Percentiles rank a stretch among this genome's conserved stretches.
Conservation (phyloP, 2,113 vertebrate species). For the Silurus glanis region DNA sequence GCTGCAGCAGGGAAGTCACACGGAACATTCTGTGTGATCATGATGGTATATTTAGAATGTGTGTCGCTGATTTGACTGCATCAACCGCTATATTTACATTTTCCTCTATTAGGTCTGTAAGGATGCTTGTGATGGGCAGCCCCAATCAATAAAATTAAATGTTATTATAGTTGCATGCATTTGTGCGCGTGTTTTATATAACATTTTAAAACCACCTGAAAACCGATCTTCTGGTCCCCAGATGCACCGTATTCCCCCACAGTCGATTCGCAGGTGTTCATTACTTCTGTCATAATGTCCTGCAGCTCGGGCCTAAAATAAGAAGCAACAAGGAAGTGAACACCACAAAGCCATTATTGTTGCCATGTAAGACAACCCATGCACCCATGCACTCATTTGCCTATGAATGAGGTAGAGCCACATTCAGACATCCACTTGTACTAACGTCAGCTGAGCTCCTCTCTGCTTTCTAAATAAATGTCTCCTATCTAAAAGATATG, state of each 20-base stretch:
- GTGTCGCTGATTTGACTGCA: not conserved
- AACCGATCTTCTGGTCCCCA: constrained; percentile 72
- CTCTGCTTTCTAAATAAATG: constrained; percentile 33
- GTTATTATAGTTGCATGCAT: not conserved
- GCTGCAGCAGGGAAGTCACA: not conserved
- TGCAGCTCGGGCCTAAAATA: constrained; percentile 39
- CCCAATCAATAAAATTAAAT: not conserved
- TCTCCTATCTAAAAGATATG: constrained; percentile 12
- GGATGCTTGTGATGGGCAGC: not conserved
- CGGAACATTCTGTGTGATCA: constrained; percentile 13
- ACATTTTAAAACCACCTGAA: constrained; percentile 68
- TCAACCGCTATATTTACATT: not conserved
- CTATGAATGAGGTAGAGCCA: constrained; percentile 43
- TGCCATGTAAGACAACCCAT: not conserved
- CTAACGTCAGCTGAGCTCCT: constrained; percentile 43
- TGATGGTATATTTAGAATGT: not conserved
- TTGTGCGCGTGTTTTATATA: not conserved
- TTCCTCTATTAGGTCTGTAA: not conserved
- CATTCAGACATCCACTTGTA: constrained; percentile 44
- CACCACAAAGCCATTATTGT: constrained; percentile 31
- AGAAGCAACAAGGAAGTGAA: constrained; percentile 35
- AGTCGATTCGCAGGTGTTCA: constrained; percentile 77
- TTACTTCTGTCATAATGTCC: constrained; percentile 79
- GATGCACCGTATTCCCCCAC: constrained; percentile 75
- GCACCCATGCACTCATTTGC: constrained; percentile 43